These are phyloP conservation scores for Pherbina coryleti DNA, from an alignment of 2,888 invertebrate species.

Conservation along the genomic window DNA sequence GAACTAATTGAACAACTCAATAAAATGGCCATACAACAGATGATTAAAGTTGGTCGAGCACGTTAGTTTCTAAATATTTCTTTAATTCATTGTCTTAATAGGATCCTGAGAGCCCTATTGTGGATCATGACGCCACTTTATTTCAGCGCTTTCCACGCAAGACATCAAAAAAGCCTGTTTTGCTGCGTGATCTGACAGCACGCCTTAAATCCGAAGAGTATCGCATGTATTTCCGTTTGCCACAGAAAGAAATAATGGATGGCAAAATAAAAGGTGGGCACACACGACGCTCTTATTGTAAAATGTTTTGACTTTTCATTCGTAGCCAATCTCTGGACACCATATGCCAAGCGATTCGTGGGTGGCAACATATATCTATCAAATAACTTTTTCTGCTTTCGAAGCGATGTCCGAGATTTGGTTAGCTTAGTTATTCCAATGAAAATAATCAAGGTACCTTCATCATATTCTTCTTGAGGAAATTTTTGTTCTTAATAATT, in stretches of 20 bases:
- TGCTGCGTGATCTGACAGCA: constrained; percentile 95
- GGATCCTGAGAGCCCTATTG: constrained; percentile 93
- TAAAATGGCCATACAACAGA: constrained; percentile 95
- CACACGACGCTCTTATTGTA: background rate
- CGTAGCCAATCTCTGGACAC: constrained; percentile 84
- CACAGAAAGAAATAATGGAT: constrained; percentile 91
- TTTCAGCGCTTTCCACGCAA: constrained; percentile 87
- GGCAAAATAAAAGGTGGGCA: constrained; percentile 86
- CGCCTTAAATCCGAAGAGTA: constrained; percentile 94
- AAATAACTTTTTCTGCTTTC: constrained; percentile 95
- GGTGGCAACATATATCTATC: constrained; percentile 92
- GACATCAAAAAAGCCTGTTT: constrained; percentile 90
- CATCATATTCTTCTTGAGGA: background rate
- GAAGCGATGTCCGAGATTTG: constrained; percentile 86
- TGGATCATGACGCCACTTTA: constrained; percentile 89
- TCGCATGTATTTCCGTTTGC: constrained; percentile 85
- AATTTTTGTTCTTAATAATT: background rate
- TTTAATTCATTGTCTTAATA: constrained; percentile 54
- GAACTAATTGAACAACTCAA: constrained; percentile 94
- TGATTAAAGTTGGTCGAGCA: constrained; percentile 58
- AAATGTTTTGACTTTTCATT: background rate
- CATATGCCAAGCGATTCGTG: constrained; percentile 91
- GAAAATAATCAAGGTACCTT: constrained; percentile 77
- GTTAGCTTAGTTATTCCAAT: constrained; percentile 92
- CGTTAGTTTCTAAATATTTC: background rate